Evolutionary conservation across 2,797 vertebrate genomes (phyloP).

Genomic region (Chelonia mydas): DNA sequence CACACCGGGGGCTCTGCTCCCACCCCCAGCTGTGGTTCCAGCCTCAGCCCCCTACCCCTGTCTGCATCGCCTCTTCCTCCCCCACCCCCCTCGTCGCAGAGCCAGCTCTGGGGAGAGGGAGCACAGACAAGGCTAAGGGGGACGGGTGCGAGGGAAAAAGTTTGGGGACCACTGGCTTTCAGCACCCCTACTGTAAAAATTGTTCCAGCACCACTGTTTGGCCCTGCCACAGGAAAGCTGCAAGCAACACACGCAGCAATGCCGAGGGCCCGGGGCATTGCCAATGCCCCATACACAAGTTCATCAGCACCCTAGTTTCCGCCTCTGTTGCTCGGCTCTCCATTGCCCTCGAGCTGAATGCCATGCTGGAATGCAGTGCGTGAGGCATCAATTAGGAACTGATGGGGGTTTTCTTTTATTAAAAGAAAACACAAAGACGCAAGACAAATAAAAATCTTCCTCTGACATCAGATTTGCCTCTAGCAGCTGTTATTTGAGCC

Average conservation of each 20-base stretch:
- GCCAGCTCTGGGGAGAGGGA: too few relatives aligned
- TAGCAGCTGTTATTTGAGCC: neutral
- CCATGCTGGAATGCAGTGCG: accelerated
- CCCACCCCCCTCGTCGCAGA: accelerated
- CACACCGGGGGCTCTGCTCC: too few relatives aligned
- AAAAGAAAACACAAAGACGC: neutral
- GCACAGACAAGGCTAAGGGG: too few relatives aligned
- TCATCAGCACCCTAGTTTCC: neutral
- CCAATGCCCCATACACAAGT: neutral
- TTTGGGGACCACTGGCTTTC: too few relatives aligned
- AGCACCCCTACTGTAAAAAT: too few relatives aligned
- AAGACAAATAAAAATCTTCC: neutral
- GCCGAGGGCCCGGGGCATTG: too few relatives aligned
- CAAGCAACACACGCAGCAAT: too few relatives aligned
- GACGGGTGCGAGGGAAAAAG: too few relatives aligned
- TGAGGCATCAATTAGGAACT: neutral
- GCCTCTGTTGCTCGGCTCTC: neutral
- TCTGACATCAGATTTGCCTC: neutral
- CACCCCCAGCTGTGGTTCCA: too few relatives aligned
- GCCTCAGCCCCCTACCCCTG: too few relatives aligned
- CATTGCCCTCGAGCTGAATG: accelerated
- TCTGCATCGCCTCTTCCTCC: too few relatives aligned
- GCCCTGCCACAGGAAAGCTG: neutral
- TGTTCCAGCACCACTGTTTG: neutral
- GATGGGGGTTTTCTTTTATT: neutral